These are phyloP conservation scores for Andrena trimmerana DNA, from an alignment of 2,888 invertebrate species.

Conservation along the genomic window DNA sequence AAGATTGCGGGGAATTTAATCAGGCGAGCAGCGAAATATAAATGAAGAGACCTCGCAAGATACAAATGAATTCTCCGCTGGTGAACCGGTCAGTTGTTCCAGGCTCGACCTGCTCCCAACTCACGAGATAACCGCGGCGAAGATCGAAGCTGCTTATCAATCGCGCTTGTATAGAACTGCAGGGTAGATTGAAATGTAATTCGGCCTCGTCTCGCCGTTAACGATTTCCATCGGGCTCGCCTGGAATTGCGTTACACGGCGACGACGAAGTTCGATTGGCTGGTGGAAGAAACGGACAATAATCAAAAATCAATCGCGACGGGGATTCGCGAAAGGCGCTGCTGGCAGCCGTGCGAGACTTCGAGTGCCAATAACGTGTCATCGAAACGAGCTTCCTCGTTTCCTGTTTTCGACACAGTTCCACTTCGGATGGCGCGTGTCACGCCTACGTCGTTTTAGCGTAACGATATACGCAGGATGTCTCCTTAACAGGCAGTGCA, in stretches of 20 bases:
- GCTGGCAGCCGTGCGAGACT: background rate
- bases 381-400: conserved; percentile 44
- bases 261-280: conserved; percentile 13
- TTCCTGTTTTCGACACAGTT: conserved; percentile 50
- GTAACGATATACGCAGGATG: background rate
- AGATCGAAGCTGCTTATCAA: conserved; percentile 43
- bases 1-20: background rate
- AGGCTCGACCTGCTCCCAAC: background rate
- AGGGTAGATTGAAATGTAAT: conserved; percentile 63
- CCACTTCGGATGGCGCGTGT: conserved; percentile 24
- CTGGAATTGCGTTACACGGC: conserved; percentile 51
- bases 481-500: background rate
- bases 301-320: conserved; percentile 65
- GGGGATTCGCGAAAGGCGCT: conserved; percentile 39
- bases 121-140: conserved; percentile 23
- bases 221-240: conserved; percentile 56
- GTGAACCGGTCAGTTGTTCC: background rate
- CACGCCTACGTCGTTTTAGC: conserved; percentile 27
- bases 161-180: conserved; percentile 16
- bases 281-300: conserved; percentile 37
- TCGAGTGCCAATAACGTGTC: conserved; percentile 45
- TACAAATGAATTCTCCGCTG: conserved; percentile 7
- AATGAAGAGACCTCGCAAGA: background rate
- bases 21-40: background rate
- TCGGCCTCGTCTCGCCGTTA: conserved; percentile 50